Percentiles rank a stretch among this genome's conserved stretches.
Evolutionary conservation across 2,888 invertebrate genomes (phyloP).

Genomic region (Drosophila cognata): DNA sequence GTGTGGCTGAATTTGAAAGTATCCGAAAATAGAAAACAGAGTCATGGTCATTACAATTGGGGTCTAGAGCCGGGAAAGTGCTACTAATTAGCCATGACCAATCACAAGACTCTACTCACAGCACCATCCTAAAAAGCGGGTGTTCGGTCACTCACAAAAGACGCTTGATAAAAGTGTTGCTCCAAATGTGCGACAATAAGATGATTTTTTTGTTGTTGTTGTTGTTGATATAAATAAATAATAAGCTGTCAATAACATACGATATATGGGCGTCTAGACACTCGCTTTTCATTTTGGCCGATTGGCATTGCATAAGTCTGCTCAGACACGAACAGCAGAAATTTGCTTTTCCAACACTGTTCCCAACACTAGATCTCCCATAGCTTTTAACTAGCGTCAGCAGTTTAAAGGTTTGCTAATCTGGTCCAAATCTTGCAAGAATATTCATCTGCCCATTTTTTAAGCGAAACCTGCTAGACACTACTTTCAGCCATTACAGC

Average conservation of each 20-base stretch:
- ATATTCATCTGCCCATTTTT: neutral
- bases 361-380: neutral
- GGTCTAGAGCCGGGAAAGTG: conserved; percentile 51
- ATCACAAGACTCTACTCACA: conserved; percentile 27
- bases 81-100: conserved; percentile 57
- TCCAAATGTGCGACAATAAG: conserved; percentile 51
- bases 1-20: conserved; percentile 44
- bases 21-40: conserved; percentile 53
- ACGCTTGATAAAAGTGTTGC: conserved; percentile 44
- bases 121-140: neutral
- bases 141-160: conserved; percentile 33
- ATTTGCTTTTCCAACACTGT: neutral
- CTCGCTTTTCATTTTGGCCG: conserved; percentile 27
- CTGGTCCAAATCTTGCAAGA: neutral
- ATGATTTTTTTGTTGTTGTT: conserved; percentile 30
- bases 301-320: conserved; percentile 48
- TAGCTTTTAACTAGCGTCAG: neutral
- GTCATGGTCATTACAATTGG: conserved; percentile 61
- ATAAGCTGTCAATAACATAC: conserved; percentile 40
- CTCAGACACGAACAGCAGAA: conserved; percentile 30
- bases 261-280: conserved; percentile 22
- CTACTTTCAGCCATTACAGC: neutral
- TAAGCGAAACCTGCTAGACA: neutral
- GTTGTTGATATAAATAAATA: conserved; percentile 41
- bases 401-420: neutral